Base-by-base conservation (phyloP, 2,113 vertebrate species). In the Kryptolebias marmoratus region DNA sequence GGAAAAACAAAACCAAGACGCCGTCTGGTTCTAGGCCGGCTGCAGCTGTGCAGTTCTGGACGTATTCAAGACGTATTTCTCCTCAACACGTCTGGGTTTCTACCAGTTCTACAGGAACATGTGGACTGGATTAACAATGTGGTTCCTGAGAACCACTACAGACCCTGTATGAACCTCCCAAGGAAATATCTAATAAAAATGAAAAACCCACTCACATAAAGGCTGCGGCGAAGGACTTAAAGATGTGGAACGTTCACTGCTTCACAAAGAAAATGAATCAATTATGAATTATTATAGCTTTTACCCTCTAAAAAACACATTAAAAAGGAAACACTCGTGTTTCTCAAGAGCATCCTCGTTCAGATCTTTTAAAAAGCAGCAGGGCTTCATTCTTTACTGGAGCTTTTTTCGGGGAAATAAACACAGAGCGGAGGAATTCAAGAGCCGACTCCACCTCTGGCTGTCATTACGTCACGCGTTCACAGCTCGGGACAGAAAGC, bases 381-480 rank as follows among this genome's bases (percentile, higher is more conserved):
- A 3, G 31, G 13, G 63, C 66, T 66, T n/a, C 11, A 53, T 47
- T 71, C 71, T 73, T 73, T 55, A 74, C 70, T 63, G 60, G 50
- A 50, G 71, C 59, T 62, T 85, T 88, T 62, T 85, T 88, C 52
- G 70, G 68, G 76, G 72, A 68, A 78, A 87, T 55, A 68, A 22
- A 22, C 45, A 64, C 71, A 61, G 69, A 79, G 71, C 65, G 15
- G 76, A 84, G 60, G 81, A 89, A 88, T 88, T 83, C 32, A 75
- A 74, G 59, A 62, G 62, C 80, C 67, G 84, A 65, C 84, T 77
- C 84, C 83, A 83, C 76, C 83, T 58, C 62, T 8, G 9, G 32
- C 45, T 83, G 80, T 75, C 60, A 79, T 90, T 75, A 83, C 80
- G 72, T 87, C 88, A 89, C 73, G 22, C 22, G 75, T 0, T 16